phyloP scores from a whole-genome alignment of 2,113 vertebrate species.

The Sakesphorus luctuosus region DNA sequence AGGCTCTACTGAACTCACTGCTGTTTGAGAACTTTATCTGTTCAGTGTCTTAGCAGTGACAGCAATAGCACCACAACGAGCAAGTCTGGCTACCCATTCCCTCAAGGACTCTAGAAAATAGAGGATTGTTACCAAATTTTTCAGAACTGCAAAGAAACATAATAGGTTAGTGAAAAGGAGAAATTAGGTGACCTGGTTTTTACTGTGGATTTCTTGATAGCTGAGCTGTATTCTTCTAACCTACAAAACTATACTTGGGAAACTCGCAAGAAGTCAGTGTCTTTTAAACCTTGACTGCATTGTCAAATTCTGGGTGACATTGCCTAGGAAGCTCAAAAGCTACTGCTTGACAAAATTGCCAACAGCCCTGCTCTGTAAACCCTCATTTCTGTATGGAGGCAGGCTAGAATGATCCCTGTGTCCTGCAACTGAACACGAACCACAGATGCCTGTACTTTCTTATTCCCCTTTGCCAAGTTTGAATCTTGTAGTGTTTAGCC shows the following conservation, averaged over 20 bases:
- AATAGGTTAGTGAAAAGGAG: background rate
- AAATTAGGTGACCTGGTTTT: background rate
- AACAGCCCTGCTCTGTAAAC: fast-evolving
- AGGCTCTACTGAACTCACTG: background rate
- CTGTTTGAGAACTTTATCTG: background rate
- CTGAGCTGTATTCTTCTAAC: background rate
- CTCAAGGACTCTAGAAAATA: background rate
- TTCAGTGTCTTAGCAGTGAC: background rate
- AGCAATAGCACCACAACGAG: background rate
- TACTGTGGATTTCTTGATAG: background rate
- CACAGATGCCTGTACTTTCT: background rate
- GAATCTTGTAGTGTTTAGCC: background rate
- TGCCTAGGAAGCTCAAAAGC: background rate
- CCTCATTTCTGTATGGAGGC: background rate
- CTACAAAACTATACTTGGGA: background rate
- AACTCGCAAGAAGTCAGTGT: background rate
- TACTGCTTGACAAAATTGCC: background rate
- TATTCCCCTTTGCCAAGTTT: background rate
- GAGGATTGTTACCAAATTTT: background rate
- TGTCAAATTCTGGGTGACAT: background rate
- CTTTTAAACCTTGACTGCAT: background rate
- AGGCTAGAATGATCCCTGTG: background rate
- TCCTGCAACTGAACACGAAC: background rate
- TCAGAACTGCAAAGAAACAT: background rate
- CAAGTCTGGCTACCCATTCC: background rate